Base-by-base conservation (phyloP, 2,797 vertebrate genomes). In the Fistularia commersonii region DNA sequence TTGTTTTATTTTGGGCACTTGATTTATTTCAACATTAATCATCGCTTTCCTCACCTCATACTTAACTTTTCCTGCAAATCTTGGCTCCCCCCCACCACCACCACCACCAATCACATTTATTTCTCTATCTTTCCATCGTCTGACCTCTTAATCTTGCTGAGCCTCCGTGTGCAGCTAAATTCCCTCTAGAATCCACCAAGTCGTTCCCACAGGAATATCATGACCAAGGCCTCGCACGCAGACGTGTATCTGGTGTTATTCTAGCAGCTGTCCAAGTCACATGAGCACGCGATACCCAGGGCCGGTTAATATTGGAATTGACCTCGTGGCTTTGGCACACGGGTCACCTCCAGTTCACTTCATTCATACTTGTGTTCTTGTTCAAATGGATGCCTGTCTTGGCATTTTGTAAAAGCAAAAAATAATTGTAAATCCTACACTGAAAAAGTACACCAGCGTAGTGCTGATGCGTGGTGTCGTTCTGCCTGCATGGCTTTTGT, bases 181-280 rank as follows among this genome's bases (percentile, higher is more conserved):
- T 41, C 31, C n/a, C 35, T 45, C 23, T 15, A 23, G 39, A 45
- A 37, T 43, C 15, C 11, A 31, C 32, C 54, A 7, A 40, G 40
- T 10, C 40, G 10, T 11, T 35, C 34, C 41, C 35, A 6, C 33
- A 49, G 38, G 55, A 39, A 54, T 57, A 39, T 42, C 57, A 10
- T 33, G 40, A 37, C 64, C 41, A 32, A 35, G 36, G 8, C 59
- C 47, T 32, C 50, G 45, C 11, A 32, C 39, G 35, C 45, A 38
- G 15, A 41, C 47, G 38, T 52, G 41, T 56, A 65, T 80, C 65
- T 61, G 57, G 54, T 72, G 56, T 62, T 66, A 41, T 51, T 37
- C 40, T 65, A 53, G 64, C 83, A 84, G 81, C 82, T 84, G 79
- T 76, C 66, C 35, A 32, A 50, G 60, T 82, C 81, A 76, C 79